Conservation (phyloP, 2,888 invertebrate species). For the Euproctis similis region DNA sequence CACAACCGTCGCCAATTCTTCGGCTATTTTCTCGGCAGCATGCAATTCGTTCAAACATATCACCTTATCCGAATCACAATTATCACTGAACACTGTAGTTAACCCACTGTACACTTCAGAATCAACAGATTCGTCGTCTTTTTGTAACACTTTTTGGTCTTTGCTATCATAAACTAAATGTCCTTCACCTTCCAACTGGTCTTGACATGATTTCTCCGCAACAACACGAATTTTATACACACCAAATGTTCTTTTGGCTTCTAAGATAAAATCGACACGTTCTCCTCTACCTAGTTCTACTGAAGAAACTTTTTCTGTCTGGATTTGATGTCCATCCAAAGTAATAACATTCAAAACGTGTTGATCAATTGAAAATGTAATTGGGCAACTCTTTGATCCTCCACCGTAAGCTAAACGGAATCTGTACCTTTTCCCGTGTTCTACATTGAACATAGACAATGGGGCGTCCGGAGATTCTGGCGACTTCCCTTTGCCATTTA, state of each 20-base stretch:
- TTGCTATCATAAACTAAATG: constrained; percentile 60
- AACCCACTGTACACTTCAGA: constrained; percentile 43
- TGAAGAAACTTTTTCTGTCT: constrained; percentile 72
- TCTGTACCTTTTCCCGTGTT: constrained; percentile 77
- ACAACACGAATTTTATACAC: constrained; percentile 78
- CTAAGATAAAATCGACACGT: constrained; percentile 83
- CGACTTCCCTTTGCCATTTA: constrained; percentile 78
- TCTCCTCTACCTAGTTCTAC: constrained; percentile 82
- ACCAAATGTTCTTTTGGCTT: constrained; percentile 73
- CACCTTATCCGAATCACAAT: constrained; percentile 58
- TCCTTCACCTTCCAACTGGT: constrained; percentile 68
- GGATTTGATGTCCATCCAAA: constrained; percentile 81
- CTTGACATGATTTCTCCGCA: constrained; percentile 67
- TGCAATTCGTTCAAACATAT: constrained; percentile 78
- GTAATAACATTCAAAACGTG: constrained; percentile 80
- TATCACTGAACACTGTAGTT: constrained; percentile 58
- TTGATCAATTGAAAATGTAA: constrained; percentile 79
- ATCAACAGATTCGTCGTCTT: constrained; percentile 39
- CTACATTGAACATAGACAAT: constrained; percentile 67
- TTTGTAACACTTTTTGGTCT: constrained; percentile 42
- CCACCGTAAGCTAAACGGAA: constrained; percentile 81
- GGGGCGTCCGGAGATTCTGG: constrained; percentile 54
- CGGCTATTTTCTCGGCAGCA: constrained; percentile 67
- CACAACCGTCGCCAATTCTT: constrained; percentile 56
- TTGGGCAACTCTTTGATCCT: constrained; percentile 80